A percentile compares a stretch with the other conserved stretches of the same genome.
These are phyloP conservation scores for Coelopa frigida DNA, from an alignment of 1,140 invertebrate genomes.

Conservation along the genomic window DNA sequence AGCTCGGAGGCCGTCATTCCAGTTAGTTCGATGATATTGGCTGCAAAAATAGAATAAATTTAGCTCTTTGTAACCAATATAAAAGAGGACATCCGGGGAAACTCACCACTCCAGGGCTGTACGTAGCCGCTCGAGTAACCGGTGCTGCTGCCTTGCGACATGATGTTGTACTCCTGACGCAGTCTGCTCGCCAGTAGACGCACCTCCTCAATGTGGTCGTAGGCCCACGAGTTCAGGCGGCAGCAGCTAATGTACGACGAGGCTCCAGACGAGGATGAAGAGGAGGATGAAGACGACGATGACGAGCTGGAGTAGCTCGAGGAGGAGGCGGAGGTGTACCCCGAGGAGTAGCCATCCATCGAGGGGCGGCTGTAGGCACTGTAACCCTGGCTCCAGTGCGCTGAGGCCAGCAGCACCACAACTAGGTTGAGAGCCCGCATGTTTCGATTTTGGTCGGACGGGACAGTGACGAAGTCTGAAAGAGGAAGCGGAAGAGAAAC, in stretches of 20 bases:
- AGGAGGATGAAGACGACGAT: background rate
- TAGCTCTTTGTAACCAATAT: background rate
- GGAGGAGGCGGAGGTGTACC: background rate
- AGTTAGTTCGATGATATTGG: constrained; percentile 23
- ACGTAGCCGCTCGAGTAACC: constrained; percentile 10
- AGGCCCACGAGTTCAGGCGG: constrained; percentile 25
- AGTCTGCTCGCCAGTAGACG: constrained; percentile 29
- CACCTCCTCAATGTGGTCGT: constrained; percentile 25
- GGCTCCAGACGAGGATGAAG: background rate
- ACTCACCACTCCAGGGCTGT: constrained; percentile 29
- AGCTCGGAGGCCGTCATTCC: constrained; percentile 26
- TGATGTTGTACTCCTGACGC: constrained; percentile 30
- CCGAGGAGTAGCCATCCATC: background rate
- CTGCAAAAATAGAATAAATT: constrained; percentile 15
- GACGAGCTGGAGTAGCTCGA: background rate
- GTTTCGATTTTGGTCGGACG: no score
- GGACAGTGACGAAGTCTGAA: no score
- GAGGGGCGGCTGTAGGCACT: background rate
- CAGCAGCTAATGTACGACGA: no score
- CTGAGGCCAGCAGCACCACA: constrained; percentile 9
- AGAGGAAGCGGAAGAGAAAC: no score
- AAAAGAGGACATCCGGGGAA: background rate
- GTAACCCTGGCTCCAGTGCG: constrained; percentile 8
- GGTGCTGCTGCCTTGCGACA: constrained; percentile 22
- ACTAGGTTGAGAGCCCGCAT: constrained; percentile 13